These are phyloP conservation scores for Tenualosa thibaudeaui DNA, from an alignment of 2,797 vertebrate species.

Conservation along the genomic window DNA sequence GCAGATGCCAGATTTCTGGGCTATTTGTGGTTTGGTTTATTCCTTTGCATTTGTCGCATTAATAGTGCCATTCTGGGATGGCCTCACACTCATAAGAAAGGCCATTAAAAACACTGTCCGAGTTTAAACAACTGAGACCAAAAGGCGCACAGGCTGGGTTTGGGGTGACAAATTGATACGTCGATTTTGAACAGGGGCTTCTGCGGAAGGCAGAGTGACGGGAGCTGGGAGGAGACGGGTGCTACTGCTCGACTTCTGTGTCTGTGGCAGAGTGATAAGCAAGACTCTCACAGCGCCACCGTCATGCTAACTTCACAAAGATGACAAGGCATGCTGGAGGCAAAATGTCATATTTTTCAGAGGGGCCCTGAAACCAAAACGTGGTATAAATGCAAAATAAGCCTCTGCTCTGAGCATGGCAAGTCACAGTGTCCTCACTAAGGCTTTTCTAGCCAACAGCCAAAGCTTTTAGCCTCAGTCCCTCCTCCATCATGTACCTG, in stretches of 20 bases:
- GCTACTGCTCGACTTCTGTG: neutral
- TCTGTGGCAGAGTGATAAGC: neutral
- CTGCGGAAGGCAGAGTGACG: neutral
- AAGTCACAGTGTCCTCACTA: neutral
- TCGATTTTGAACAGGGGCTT: neutral
- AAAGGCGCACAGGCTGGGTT: neutral
- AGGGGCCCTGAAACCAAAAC: neutral
- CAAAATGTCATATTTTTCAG: neutral
- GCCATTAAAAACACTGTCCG: neutral
- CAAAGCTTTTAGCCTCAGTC: neutral
- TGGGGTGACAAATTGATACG: conserved; percentile 11
- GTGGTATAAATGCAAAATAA: neutral
- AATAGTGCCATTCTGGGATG: neutral
- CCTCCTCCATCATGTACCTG: neutral
- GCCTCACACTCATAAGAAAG: neutral
- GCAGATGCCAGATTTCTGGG: neutral
- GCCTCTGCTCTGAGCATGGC: neutral
- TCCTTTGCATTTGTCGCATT: neutral
- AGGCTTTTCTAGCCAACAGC: neutral
- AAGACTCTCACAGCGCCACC: neutral
- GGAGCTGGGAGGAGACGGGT: neutral
- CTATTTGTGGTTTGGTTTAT: neutral
- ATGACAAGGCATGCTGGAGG: neutral
- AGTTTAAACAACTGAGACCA: neutral
- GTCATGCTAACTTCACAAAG: neutral